Base-by-base conservation (phyloP, 2,113 vertebrate species). In the Alethe castanea region DNA sequence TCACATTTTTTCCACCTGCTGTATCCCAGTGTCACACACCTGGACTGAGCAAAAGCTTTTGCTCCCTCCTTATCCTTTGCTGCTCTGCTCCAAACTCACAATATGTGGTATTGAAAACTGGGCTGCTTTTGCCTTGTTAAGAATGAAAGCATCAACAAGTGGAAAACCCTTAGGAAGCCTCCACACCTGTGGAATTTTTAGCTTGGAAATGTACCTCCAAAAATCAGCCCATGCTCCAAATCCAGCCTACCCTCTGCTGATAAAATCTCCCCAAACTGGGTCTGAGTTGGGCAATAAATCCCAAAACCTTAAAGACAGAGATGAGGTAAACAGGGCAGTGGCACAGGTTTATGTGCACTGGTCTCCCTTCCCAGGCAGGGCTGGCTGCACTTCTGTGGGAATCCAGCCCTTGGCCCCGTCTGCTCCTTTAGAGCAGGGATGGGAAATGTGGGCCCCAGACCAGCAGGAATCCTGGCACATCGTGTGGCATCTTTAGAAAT, bases 381-480 rank as follows among this genome's bases (percentile, higher is more conserved):
- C 24, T 26, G 44, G 40, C 14, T 35, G 50, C 74, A 40, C 8
- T n/a, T 10, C 57, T 59, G 53, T 14, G 61, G 22, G 40, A 13
- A 28, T 25, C 66, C 19, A 24, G 20, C 23, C 82, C 62, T 20
- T 6, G 26, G 71, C 19, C 26, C 42, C 5, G 0, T 6, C 22
- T 5, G 0, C 23, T 40, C 56, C 29, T 38, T 17, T 2, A 15
- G 8, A 40, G 23, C 33, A 56, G 9, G 33, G 62, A 22, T 0
- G 28, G 77, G 71, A 48, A 65, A 81, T 2, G 31, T 1, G 2
- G 64, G 8, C 4, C 14, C 65, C 40, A 17, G 22, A 57, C 2
- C 79, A 35, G 76, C 54, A 86, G 72, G 40, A 71, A 61, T 42
- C 54, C 57, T 3, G 1, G 50, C 45, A 77, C 31, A 71, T n/a